phyloP scores from a whole-genome alignment of 2,113 vertebrate genomes.

The Pagrus major region DNA sequence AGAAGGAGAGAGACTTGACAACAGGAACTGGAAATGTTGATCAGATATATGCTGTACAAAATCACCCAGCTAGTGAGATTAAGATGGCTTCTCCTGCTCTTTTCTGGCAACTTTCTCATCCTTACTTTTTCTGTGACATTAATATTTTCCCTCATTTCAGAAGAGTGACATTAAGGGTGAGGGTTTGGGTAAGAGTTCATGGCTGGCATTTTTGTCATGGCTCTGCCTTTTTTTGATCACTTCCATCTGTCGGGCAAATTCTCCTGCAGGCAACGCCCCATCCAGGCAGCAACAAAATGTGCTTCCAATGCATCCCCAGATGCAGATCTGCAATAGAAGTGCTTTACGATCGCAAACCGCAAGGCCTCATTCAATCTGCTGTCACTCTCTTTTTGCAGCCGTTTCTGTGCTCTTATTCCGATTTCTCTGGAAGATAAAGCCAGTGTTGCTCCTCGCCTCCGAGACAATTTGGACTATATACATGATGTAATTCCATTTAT shows the following conservation, averaged over 20 bases:
- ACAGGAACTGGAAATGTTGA: not conserved
- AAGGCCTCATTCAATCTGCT: slow-evolving; percentile 33
- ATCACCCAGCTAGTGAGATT: not conserved
- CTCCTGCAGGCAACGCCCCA: slow-evolving; percentile 20
- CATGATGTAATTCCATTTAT: not conserved
- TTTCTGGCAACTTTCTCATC: not conserved
- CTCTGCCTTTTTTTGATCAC: slow-evolving; percentile 9
- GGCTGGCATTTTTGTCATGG: not conserved
- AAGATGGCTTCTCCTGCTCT: not conserved
- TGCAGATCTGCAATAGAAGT: slow-evolving; percentile 23
- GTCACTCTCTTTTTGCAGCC: slow-evolving; percentile 27
- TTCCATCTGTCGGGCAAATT: slow-evolving; percentile 39
- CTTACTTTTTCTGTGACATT: not conserved
- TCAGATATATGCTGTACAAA: not conserved
- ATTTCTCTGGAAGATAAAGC: slow-evolving; percentile 1
- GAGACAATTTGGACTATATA: not conserved
- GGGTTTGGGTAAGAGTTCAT: not conserved
- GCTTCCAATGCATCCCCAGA: slow-evolving; percentile 34
- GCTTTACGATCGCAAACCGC: slow-evolving; percentile 32
- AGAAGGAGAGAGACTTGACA: not conserved
- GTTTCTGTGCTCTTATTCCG: not conserved
- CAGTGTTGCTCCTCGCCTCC: not conserved
- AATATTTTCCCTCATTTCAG: not conserved
- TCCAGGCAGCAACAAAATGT: slow-evolving; percentile 32
- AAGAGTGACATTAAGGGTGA: not conserved